These are phyloP conservation scores for Eulithis prunata DNA, from an alignment of 2,888 invertebrate genomes.

Conservation along the genomic window DNA sequence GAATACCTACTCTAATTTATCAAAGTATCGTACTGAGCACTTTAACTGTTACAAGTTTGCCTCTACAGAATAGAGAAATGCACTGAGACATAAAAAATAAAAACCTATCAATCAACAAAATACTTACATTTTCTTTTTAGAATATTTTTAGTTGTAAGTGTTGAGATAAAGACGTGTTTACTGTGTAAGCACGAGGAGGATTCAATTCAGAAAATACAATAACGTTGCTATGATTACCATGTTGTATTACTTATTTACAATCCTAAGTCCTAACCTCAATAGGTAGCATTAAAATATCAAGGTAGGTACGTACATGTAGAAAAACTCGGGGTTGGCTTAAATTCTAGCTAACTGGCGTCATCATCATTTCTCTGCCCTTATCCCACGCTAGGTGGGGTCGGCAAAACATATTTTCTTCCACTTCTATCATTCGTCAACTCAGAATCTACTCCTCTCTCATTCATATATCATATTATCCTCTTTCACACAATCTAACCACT, in stretches of 20 bases:
- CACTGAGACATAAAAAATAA: slow-evolving; percentile 67
- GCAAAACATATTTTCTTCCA: too few relatives aligned
- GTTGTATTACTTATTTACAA: slow-evolving; percentile 63
- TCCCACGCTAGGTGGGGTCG: too few relatives aligned
- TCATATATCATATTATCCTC: too few relatives aligned
- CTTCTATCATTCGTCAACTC: too few relatives aligned
- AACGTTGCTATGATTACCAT: slow-evolving; percentile 87
- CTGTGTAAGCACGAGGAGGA: slow-evolving; percentile 88
- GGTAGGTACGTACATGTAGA: too few relatives aligned
- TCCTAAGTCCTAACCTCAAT: neutral
- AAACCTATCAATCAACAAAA: slow-evolving; percentile 64
- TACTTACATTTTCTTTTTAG: slow-evolving; percentile 82
- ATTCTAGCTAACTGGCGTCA: too few relatives aligned
- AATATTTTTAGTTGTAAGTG: slow-evolving; percentile 88
- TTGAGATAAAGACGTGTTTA: slow-evolving; percentile 87
- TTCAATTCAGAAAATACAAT: slow-evolving; percentile 88
- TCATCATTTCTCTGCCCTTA: too few relatives aligned
- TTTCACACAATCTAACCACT: too few relatives aligned
- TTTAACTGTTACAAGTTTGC: slow-evolving; percentile 69
- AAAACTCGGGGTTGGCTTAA: too few relatives aligned
- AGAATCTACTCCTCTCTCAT: too few relatives aligned
- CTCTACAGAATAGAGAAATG: slow-evolving; percentile 74
- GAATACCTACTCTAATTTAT: slow-evolving; percentile 60
- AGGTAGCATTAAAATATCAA: too few relatives aligned
- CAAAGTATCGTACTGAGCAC: slow-evolving; percentile 69